Base-by-base conservation (phyloP, 1,140 invertebrate species). In the Samia ricini region DNA sequence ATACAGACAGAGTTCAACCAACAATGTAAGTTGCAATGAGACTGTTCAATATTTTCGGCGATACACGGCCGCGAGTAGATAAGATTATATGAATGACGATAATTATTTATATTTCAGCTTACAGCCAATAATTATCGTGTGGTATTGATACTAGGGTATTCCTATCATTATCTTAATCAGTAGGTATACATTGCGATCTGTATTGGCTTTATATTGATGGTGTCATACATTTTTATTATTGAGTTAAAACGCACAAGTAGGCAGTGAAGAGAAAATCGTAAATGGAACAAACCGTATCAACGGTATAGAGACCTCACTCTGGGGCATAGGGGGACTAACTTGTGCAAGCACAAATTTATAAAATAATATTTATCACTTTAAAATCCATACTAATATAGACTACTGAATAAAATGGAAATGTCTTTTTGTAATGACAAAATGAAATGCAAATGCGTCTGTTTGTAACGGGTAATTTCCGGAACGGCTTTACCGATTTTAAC, bases 61-160 rank as follows among this genome's bases (percentile, higher is more conserved):
- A 42, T 42, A 15, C 15, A 4, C 33, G n/a, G 33, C 33, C 33
- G 33, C 12, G n/a, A 29, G 6, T 15, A 42, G 33, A 42, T 42
- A 42, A 42, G 33, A 42, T 42, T 42, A 15, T n/a, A n/a, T 42
- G 15, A 42, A 12, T 15, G 33, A 42, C 33, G 33, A 42, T 42
- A 42, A 42, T 42, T 42, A 42, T 42, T 42, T 42, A 42, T 42
- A 42, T 42, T 42, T 12, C 33, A 42, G n/a, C n/a, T n/a, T 42
- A 42, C 33, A n/a, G n/a, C n/a, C n/a, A 42, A 42, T 42, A 42
- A 42, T 42, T 42, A 42, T 42, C 33, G 33, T 42, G 4, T 42
- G 33, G 15, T 42, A 42, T 42, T 42, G 33, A 42, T 42, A 42
- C 33, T 10, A 42, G 33, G 33, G 33, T 42, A 42, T 42, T 42